Evolutionary conservation across 2,888 invertebrate species (phyloP).

Genomic region (Podabrus alpinus): DNA sequence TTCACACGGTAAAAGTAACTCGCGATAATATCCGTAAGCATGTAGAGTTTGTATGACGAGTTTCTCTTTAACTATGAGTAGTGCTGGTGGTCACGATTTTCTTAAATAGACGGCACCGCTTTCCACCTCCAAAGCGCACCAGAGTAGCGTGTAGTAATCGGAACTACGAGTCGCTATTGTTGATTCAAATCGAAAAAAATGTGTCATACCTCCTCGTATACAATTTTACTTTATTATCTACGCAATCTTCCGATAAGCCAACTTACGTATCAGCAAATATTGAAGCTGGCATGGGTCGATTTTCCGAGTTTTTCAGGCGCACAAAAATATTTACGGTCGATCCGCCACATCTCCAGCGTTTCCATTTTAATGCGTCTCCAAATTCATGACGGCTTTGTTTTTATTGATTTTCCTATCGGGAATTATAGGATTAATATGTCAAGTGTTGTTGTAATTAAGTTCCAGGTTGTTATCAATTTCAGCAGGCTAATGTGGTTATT

Average conservation of each 20-base stretch:
- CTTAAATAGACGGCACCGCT: constrained; percentile 18
- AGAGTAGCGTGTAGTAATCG: constrained; percentile 8
- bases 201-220: constrained; percentile 14
- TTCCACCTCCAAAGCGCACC: constrained; percentile 17
- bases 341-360: not conserved
- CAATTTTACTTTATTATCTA: constrained; percentile 12
- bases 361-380: not conserved
- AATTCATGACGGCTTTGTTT: not conserved
- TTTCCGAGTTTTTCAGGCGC: not conserved
- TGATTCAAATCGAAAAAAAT: constrained; percentile 17
- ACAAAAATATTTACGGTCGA: not conserved
- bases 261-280: constrained; percentile 20
- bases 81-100: constrained; percentile 19
- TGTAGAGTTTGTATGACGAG: not conserved
- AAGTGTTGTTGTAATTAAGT: not conserved
- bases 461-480: not conserved
- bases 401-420: not conserved
- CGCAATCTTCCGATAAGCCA: constrained; percentile 10
- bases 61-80: constrained; percentile 9
- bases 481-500: not conserved
- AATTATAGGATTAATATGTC: not conserved
- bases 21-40: constrained; percentile 3
- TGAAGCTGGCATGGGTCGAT: constrained; percentile 3
- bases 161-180: constrained; percentile 21
- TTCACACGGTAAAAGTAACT: constrained; percentile 2